phyloP scores from a whole-genome alignment of 1,140 invertebrate genomes.

The Danaus plexippus region DNA sequence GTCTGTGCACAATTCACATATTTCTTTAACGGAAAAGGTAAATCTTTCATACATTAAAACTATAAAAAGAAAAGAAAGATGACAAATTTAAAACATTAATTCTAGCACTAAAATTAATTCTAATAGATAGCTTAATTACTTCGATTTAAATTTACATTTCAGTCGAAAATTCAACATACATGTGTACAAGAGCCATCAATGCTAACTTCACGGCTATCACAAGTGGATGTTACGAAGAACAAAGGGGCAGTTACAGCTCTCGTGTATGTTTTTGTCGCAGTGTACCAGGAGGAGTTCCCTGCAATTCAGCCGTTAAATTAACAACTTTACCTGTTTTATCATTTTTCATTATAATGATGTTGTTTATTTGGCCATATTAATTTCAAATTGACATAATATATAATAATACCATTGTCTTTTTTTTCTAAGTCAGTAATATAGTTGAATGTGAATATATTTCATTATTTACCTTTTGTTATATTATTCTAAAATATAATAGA shows the following conservation, averaged over 20 bases:
- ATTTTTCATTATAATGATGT: too few species aligned
- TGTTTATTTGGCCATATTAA: too few species aligned
- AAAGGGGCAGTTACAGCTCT: conserved; percentile 45
- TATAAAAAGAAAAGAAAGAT: not conserved
- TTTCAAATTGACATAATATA: too few species aligned
- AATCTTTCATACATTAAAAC: conserved; percentile 14
- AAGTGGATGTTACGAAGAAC: conserved; percentile 58
- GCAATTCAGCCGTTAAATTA: conserved; percentile 34
- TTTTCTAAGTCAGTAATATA: too few species aligned
- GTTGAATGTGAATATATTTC: too few species aligned
- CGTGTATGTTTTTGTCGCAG: conserved; percentile 57
- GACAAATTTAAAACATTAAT: not conserved
- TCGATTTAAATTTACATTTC: conserved; percentile 23
- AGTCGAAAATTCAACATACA: conserved; percentile 71
- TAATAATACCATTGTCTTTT: too few species aligned
- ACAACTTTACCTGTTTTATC: too few species aligned
- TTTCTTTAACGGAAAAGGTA: conserved; percentile 65
- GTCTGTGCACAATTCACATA: conserved; percentile 71
- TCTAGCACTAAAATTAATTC: not conserved
- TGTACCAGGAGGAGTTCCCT: conserved; percentile 46
- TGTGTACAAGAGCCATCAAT: conserved; percentile 68
- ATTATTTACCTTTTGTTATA: too few species aligned
- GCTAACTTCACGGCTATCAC: conserved; percentile 45
- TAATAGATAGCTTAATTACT: too few species aligned
- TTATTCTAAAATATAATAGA: too few species aligned